A percentile compares a stretch with the other conserved stretches of the same genome.
These are phyloP conservation scores for Cyanoramphus novaezelandiae DNA, from an alignment of 2,113 vertebrate species.

Conservation along the genomic window DNA sequence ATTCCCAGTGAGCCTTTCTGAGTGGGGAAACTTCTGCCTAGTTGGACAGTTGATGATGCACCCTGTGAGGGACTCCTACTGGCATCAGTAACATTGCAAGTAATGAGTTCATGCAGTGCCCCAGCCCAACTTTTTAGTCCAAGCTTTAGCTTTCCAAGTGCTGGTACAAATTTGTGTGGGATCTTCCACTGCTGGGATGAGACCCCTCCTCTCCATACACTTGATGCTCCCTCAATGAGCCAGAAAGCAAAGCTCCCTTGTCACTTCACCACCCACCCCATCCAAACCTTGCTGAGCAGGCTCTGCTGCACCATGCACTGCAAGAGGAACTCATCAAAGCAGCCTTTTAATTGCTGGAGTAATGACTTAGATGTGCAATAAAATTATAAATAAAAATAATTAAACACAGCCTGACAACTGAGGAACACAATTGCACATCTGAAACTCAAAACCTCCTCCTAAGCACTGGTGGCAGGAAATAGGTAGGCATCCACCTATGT, in stretches of 20 bases:
- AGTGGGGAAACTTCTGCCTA: background rate
- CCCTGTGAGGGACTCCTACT: background rate
- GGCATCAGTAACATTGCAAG: background rate
- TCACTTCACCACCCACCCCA: background rate
- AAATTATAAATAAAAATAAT: background rate
- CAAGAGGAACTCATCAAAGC: slow-evolving; percentile 16
- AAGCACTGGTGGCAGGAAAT: background rate
- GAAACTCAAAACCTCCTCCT: background rate
- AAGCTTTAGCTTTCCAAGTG: background rate
- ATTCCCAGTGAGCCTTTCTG: background rate
- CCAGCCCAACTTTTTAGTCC: background rate
- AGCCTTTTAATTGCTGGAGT: slow-evolving; percentile 19
- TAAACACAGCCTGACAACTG: slow-evolving; percentile 11
- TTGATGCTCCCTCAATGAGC: background rate
- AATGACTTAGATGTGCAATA: background rate
- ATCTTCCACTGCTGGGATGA: background rate
- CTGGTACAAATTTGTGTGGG: background rate
- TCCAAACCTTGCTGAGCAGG: background rate
- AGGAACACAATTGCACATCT: background rate
- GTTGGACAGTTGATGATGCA: background rate
- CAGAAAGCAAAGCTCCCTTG: background rate
- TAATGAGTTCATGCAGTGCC: background rate
- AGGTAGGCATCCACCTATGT: background rate
- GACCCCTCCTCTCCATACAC: background rate
- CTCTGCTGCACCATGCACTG: fast-evolving